Evolutionary conservation across 2,113 vertebrate species (phyloP), one percentile per base, ranked within the genome.

Genomic region (Cygnus atratus): DNA sequence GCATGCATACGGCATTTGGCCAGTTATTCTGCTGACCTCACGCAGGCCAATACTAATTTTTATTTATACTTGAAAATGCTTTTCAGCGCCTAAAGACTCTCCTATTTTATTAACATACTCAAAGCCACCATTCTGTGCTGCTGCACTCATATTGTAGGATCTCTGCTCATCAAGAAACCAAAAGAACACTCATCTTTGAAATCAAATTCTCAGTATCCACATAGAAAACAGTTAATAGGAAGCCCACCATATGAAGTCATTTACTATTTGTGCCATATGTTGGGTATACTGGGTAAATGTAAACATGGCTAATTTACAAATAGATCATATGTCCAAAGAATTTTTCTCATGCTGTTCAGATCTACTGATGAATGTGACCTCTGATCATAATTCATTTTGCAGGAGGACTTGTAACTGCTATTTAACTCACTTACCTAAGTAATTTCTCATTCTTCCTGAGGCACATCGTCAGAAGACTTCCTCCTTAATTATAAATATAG

Each of bases 401-500:
- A 94, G 84, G 19, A 94, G 76, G 61, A 84, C 73, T 77, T 91
- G 81, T 81, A 92, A 80, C 70, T 84, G 87, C 77, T 91, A 29
- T 84, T 81, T 92, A 80, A 62, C 55, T 79, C 84, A 62, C 55
- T 79, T 86, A 82, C 84, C 63, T 84, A 92, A 92, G 81, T 92
- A 67, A 73, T 94, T 84, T 92, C 93, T 96, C 44, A 63, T 94
- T 94, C 87, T 92, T 92, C 84, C 90, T 70, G 71, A 91, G 55
- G 81, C 54, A 85, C 35, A 39, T 94, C 85, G 90, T 80, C 73
- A 63, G 87, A 87, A 96, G 97, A 96, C 95, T 96, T 97, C 97
- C 96, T 98, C 97, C 81, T 91, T 95, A 93, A 92, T 92, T 98
- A 92, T 98, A 97, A 98, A 98, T 95, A 98, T 97, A 97, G 97